These are phyloP conservation scores for Plutella xylostella DNA, from an alignment of 2,888 invertebrate species.

Conservation along the genomic window DNA sequence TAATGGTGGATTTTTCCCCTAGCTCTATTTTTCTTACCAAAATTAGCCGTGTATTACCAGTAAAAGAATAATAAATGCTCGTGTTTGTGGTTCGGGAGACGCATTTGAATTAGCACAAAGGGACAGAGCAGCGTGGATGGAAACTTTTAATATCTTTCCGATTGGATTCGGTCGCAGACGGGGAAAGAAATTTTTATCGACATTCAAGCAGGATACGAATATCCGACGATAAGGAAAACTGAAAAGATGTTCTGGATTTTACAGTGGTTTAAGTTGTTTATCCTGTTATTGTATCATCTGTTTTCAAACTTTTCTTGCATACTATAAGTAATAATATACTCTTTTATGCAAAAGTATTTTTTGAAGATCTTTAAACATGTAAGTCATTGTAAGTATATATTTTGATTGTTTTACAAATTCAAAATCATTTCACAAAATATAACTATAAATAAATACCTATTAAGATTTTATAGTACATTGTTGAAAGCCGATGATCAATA, in stretches of 20 bases:
- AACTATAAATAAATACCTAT: no score
- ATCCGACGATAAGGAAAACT: constrained; percentile 45
- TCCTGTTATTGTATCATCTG: constrained; percentile 1
- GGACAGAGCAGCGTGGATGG: constrained; percentile 40
- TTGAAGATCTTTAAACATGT: no score
- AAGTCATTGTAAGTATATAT: no score
- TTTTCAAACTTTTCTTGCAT: no score
- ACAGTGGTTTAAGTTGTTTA: constrained; percentile 9
- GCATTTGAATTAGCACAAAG: constrained; percentile 41
- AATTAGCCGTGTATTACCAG: background rate
- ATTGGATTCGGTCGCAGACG: constrained; percentile 57
- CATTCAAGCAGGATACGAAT: constrained; percentile 41
- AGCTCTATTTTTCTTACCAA: no score
- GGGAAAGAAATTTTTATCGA: constrained; percentile 46
- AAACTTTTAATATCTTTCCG: constrained; percentile 68
- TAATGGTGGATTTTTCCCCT: no score
- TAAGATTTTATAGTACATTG: no score
- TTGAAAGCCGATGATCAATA: no score
- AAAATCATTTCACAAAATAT: no score
- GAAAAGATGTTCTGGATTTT: constrained; percentile 12
- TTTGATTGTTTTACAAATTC: no score
- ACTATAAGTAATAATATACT: no score
- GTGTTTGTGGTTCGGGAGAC: constrained; percentile 26
- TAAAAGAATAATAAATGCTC: background rate
- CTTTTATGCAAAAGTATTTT: no score